Base-by-base conservation (phyloP, 2,113 vertebrate species). In the Nibea coibor region DNA sequence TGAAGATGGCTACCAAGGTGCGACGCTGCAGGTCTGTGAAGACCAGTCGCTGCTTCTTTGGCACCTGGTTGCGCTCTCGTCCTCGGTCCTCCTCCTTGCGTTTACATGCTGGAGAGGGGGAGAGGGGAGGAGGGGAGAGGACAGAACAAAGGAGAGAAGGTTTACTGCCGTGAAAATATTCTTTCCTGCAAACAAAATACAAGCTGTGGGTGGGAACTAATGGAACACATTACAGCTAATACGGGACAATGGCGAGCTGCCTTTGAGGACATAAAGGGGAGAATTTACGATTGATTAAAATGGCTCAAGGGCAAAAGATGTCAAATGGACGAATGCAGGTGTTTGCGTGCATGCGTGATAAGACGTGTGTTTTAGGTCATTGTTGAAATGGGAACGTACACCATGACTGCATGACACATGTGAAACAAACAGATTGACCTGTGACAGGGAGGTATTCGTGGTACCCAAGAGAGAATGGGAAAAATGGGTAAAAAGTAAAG, bases 1-100 rank as follows among this genome's bases (percentile, higher is more conserved):
- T 96, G 95, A 99, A 99, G 96, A 99, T 99, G 92, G 98, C 98
- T 61, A 98, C 97, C 90, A 99, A 94, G 77, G 98, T 99, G 93
- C 98, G 97, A 79, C 98, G 97, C 94, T 99, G 98, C 90, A 99
- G 96, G 96, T 99, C 98, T 15, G 97, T 99, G 96, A 99, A 99
- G 94, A 99, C 98, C 95, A 99, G 93, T 24, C 98, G 96, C 95
- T 99, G 98, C 92, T 99, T 99, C 93, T 99, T 99, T 89, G 98
- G 97, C 85, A 97, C 95, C 94, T 97, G 95, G 87, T 93, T 97
- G 71, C 97, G 93, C 92, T 99, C 97, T 70, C 98, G 97, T 87
- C 98, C 97, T 91, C 98, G 96, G 87, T 99, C 97, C 91, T 99
- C 97, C 86, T 99, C 97, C 93, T 99, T 99, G 62, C 97, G 97